Evolutionary conservation across 2,113 vertebrate species (phyloP).

Genomic region (Mobula hypostoma): DNA sequence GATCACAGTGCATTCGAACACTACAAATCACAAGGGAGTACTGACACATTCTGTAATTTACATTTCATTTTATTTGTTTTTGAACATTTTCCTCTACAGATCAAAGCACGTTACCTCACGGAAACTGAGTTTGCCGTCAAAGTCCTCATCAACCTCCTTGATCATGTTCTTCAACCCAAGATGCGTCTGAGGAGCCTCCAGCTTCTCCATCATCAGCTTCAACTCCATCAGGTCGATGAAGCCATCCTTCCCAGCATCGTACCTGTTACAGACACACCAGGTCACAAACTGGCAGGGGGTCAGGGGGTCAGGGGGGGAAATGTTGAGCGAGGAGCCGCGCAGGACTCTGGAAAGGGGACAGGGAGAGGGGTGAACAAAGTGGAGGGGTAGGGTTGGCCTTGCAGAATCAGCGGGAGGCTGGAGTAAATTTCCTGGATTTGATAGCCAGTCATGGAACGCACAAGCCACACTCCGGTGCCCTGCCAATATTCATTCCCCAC

Average conservation of each 20-base stretch:
- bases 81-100: no score
- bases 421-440: background rate
- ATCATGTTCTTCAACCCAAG: constrained; percentile 94
- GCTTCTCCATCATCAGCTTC: constrained; percentile 96
- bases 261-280: constrained; percentile 52
- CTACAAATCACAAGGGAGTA: background rate
- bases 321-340: background rate
- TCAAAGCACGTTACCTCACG: constrained; percentile 67
- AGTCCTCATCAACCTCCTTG: constrained; percentile 90
- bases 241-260: constrained; percentile 74
- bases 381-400: no score
- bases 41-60: background rate
- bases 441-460: background rate
- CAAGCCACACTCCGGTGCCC: background rate
- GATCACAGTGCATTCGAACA: background rate
- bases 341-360: background rate
- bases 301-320: no score
- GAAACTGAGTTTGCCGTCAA: constrained; percentile 87
- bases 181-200: constrained; percentile 85
- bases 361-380: background rate
- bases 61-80: background rate
- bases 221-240: constrained; percentile 94
- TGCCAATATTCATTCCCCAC: no score
- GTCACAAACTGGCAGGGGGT: background rate
- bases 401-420: background rate